Evolutionary conservation across 2,113 vertebrate genomes (phyloP).

Genomic region (Rhinopomastus cyanomelas): DNA sequence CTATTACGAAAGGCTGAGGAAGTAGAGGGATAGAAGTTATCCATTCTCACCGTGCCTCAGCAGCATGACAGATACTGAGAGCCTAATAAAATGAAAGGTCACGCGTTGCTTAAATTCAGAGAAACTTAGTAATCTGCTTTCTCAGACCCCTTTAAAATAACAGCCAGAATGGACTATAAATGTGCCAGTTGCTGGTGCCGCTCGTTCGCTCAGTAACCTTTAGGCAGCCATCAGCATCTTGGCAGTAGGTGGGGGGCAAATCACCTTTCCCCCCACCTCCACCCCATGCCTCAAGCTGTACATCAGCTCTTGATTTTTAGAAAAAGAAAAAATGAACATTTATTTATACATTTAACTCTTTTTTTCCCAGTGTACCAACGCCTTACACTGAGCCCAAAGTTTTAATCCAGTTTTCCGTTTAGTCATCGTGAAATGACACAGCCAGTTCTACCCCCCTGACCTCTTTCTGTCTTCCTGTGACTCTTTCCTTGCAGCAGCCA

Average conservation of each 20-base stretch:
- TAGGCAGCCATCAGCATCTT: not conserved
- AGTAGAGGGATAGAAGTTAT: not conserved
- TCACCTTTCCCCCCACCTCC: not conserved
- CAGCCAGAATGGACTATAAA: not conserved
- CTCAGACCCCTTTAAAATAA: not conserved
- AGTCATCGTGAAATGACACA: not conserved
- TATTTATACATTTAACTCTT: too few species aligned
- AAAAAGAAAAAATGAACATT: not conserved
- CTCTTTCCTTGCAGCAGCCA: not conserved
- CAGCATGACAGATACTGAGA: not conserved
- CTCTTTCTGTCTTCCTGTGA: not conserved
- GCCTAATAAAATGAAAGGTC: not conserved
- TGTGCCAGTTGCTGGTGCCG: not conserved
- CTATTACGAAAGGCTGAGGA: not conserved
- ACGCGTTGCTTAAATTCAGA: not conserved
- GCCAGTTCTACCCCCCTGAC: not conserved
- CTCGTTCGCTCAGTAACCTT: not conserved
- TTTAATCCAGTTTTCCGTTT: not conserved
- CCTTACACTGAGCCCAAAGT: not conserved
- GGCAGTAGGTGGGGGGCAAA: not conserved
- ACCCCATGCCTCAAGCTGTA: too few species aligned
- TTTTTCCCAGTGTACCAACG: not conserved
- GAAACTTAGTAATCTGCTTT: not conserved
- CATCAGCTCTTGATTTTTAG: not conserved
- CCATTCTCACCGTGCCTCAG: not conserved